Evolutionary conservation across 2,888 invertebrate genomes (phyloP).

Genomic region (Anarsia innoxiella): DNA sequence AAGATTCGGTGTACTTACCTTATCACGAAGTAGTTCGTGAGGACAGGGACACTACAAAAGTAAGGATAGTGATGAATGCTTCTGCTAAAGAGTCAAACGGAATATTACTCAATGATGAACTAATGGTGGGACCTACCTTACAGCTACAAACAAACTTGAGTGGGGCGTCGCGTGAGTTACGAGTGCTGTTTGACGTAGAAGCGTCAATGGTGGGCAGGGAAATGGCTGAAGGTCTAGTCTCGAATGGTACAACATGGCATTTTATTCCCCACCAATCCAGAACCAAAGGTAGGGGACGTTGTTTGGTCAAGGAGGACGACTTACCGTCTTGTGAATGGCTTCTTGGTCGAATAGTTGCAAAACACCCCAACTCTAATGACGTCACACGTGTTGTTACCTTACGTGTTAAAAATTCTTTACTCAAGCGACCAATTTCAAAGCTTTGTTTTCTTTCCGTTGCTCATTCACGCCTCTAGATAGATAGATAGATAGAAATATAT

Average conservation of each 20-base stretch:
- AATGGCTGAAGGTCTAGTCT: background rate
- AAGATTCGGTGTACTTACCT: too few species aligned
- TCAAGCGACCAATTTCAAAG: background rate
- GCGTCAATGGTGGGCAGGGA: too few species aligned
- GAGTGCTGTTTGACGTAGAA: background rate
- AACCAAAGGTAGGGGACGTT: constrained; percentile 11
- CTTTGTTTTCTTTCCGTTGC: background rate
- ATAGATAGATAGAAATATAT: too few species aligned
- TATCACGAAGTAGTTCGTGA: too few species aligned
- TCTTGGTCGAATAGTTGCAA: constrained; percentile 7
- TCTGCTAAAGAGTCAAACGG: constrained; percentile 15
- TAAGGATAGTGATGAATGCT: constrained; percentile 18
- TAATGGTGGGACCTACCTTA: constrained; percentile 21
- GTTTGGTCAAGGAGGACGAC: constrained; percentile 15
- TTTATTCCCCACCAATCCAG: constrained; percentile 18
- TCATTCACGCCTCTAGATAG: too few species aligned
- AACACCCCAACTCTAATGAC: constrained; percentile 11
- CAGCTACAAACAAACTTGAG: constrained; percentile 22
- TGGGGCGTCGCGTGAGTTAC: constrained; percentile 13
- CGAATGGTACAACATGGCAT: constrained; percentile 17
- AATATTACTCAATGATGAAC: constrained; percentile 20
- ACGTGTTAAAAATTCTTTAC: background rate
- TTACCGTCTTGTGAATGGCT: constrained; percentile 15
- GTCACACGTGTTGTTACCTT: constrained; percentile 7
- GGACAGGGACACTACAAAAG: background rate